Evolutionary conservation across 1,140 invertebrate species (phyloP), one percentile per base, ranked within the genome.

Genomic region (Limonius californicus): DNA sequence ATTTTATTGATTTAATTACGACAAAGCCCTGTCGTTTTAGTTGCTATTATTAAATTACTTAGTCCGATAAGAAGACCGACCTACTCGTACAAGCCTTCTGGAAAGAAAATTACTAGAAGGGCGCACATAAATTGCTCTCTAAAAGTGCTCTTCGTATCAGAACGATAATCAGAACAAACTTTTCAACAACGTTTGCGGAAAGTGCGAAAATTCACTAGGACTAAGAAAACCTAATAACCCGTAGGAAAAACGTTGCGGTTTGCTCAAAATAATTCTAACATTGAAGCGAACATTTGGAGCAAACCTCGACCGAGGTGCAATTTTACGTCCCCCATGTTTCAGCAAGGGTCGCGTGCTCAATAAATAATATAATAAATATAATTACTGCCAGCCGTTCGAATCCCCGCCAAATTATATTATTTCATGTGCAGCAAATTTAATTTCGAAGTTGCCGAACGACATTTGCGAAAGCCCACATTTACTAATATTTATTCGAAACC

Each of bases 301-400:
- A 39, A 39, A 39, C 7, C 3, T 39, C 35, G 35, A 39, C 35
- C 45, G 45, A 50, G 45, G 45, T 50, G 45, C 45, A 50, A 50
- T 50, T 50, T 50, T 50, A 20, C 19, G 16, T 42, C 56, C 32
- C 19, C 56, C 32, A 35, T 39, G n/a, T 42, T 57, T 57, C 27
- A 20, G 55, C 18, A 57, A 42, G 18, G 56, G 56, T 57, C 32
- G 56, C 42, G 56, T 57, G 56, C 56, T 42, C 56, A 42, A 57
- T 57, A 57, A 57, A 57, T 57, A 57, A 57, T 57, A 57, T 57
- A 57, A 57, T 57, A 57, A 57, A 57, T 57, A 57, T 57, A 57
- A 57, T 57, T 57, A 43, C 56, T 42, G 39, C 27, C 32, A 57
- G 20, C 32, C 15, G 35, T 35, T 35, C 54, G 54, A 19, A 18